These are phyloP conservation scores for Marisa cornuarietis DNA, from an alignment of 1,140 invertebrate genomes.

Conservation along the genomic window DNA sequence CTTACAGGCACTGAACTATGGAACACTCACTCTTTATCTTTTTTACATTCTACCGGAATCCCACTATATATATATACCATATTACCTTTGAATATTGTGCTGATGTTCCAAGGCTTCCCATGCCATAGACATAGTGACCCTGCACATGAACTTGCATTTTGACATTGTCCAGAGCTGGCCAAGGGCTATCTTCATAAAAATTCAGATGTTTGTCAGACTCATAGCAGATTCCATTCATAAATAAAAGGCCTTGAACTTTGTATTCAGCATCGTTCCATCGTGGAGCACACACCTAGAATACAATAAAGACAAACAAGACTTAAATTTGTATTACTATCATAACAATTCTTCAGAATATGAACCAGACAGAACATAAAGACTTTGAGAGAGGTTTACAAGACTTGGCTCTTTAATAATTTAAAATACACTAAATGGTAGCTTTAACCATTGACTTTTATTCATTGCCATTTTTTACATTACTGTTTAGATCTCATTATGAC, in stretches of 20 bases:
- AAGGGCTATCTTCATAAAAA: conserved; percentile 34
- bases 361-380: no score
- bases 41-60: no score
- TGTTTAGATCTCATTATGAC: background rate
- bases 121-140: conserved; percentile 41
- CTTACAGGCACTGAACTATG: no score
- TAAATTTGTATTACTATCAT: no score
- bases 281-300: conserved; percentile 45
- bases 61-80: no score
- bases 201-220: conserved; percentile 32
- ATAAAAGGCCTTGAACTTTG: conserved; percentile 32
- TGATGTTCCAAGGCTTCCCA: conserved; percentile 42
- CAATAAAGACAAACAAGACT: no score
- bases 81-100: conserved; percentile 45
- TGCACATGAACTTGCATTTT: conserved; percentile 37
- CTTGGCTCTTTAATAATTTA: no score
- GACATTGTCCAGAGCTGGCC: conserved; percentile 35
- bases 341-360: no score
- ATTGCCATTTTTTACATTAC: background rate
- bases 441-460: no score
- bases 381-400: no score
- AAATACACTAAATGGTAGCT: no score
- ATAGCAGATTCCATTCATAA: conserved; percentile 49
- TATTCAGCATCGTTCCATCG: conserved; percentile 43
- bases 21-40: no score